Base-by-base conservation (phyloP, 2,113 vertebrate species). In the Thomomys bottae region DNA sequence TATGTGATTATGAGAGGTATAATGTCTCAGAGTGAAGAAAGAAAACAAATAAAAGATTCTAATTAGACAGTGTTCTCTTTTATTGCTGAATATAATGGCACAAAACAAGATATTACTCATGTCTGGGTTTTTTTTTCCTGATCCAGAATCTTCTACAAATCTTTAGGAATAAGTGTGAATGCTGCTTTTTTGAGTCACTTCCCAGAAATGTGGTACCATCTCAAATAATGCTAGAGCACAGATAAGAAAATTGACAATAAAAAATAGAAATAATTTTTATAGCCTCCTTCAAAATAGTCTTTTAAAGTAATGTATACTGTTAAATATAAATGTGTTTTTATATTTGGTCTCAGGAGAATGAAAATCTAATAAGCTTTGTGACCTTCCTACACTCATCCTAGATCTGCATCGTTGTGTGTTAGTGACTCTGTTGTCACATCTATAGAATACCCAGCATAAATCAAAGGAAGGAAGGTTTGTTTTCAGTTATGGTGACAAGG, bases 1-100 rank as follows among this genome's bases (percentile, higher is more conserved):
- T 79, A 77, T 76, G 68, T 87, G 59, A 80, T 96, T 91, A 83
- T 82, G 76, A 93, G 95, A 94, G 84, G 71, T 91, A 95, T 83
- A 82, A 84, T 92, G 57, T 91, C 85, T 83, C 23, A 0, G 28
- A 79, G 36, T 89, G 45, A 89, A 86, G 45, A 92, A 88, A 79
- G 77, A 94, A 91, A 93, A 95, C 40, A 81, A 68, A 82, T 94
- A 85, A 81, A 93, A 89, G 49, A 80, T 78, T 57, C 80, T 93
- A 88, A 93, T 95, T 95, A 92, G 86, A 89, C 8, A 45, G 6
- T 54, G 30, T 76, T 93, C 85, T 88, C 28, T 88, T 93, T 85
- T 91, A 89, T 76, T 92, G 24, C 84, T 83, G 67, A 88, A 63
- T 79, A 40, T 92, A 94, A 94, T 91, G 59, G 71, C 30, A 68